These are phyloP conservation scores for Carettochelys insculpta DNA, from an alignment of 2,113 vertebrate genomes.

Conservation along the genomic window DNA sequence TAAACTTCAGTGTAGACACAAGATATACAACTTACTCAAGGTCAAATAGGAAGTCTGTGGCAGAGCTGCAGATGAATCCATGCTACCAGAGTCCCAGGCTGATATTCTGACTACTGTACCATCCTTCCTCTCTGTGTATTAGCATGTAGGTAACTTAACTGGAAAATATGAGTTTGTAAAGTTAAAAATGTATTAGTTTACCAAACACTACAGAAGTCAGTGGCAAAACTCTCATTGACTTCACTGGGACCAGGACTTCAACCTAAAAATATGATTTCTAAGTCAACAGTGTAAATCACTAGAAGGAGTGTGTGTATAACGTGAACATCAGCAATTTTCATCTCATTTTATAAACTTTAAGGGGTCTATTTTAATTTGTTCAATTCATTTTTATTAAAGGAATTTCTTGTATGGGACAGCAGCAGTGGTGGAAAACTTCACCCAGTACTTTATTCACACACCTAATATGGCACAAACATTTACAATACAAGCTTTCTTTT, in stretches of 20 bases:
- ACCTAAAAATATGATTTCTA: not conserved
- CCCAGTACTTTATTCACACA: not conserved
- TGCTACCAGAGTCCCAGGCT: not conserved
- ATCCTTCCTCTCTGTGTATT: not conserved
- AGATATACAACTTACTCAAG: not conserved
- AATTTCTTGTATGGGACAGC: not conserved
- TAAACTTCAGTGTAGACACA: not conserved
- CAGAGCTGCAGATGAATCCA: not conserved
- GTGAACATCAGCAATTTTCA: not conserved
- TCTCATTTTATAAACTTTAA: not conserved
- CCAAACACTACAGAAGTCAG: not conserved
- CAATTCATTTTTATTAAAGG: not conserved
- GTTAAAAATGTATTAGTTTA: constrained; percentile 20
- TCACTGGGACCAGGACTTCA: not conserved
- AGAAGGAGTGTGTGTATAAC: rapidly evolving
- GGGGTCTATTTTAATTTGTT: not conserved
- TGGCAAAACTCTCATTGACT: not conserved
- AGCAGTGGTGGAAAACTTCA: not conserved
- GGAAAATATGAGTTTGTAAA: not conserved
- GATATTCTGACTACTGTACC: not conserved
- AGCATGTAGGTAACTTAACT: not conserved
- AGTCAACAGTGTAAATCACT: not conserved
- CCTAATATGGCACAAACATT: not conserved
- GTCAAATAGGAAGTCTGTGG: not conserved
- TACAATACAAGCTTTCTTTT: not conserved